Evolutionary conservation across 2,888 invertebrate genomes (phyloP).

Genomic region (Drosophila ezoana): DNA sequence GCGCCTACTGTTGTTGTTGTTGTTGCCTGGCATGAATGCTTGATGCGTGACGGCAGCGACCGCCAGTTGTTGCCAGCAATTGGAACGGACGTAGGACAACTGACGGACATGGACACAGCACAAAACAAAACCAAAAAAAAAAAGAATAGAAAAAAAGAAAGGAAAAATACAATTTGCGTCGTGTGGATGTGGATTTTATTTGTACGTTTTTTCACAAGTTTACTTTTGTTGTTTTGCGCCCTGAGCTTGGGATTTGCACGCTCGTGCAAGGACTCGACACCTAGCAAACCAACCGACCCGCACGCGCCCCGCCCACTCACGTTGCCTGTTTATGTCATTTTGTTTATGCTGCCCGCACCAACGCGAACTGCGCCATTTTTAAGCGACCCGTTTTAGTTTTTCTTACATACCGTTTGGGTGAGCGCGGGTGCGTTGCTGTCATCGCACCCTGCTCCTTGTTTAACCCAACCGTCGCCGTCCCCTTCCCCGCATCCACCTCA

Average conservation of each 20-base stretch:
- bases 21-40: slow-evolving; percentile 72
- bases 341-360: slow-evolving; percentile 67
- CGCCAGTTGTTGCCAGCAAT: slow-evolving; percentile 78
- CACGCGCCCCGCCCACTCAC: slow-evolving; percentile 10
- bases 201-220: slow-evolving; percentile 54
- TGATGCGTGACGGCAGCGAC: slow-evolving; percentile 78
- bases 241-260: slow-evolving; percentile 67
- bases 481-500: background rate
- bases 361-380: slow-evolving; percentile 63
- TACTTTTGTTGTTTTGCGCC: slow-evolving; percentile 60
- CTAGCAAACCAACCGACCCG: slow-evolving; percentile 15
- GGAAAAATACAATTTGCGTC: slow-evolving; percentile 68
- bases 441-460: slow-evolving; percentile 15
- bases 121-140: slow-evolving; percentile 30
- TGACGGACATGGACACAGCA: slow-evolving; percentile 44
- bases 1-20: slow-evolving; percentile 32
- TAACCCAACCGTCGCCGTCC: background rate
- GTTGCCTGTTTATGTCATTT: slow-evolving; percentile 71
- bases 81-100: slow-evolving; percentile 63
- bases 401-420: slow-evolving; percentile 21
- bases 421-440: slow-evolving; percentile 23
- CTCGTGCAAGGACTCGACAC: slow-evolving; percentile 73
- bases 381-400: slow-evolving; percentile 58
- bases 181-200: slow-evolving; percentile 73
- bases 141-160: slow-evolving; percentile 29